Percentiles rank a stretch among this genome's conserved stretches.
These are phyloP conservation scores for Ernsta delagoae DNA, from an alignment of 2,888 invertebrate species.

Conservation along the genomic window DNA sequence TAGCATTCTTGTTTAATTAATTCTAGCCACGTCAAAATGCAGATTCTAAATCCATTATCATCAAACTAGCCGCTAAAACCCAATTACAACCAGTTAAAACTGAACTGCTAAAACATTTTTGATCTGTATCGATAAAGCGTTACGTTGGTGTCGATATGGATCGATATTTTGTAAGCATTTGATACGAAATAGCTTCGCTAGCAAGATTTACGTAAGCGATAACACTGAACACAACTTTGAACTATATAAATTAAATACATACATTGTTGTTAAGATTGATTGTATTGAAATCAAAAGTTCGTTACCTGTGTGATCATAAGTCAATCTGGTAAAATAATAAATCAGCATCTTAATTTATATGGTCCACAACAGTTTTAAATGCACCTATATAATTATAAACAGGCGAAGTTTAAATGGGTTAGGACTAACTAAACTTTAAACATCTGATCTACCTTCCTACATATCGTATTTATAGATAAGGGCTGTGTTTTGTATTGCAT, in stretches of 20 bases:
- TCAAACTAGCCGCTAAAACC: neutral
- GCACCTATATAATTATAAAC: too few relatives aligned
- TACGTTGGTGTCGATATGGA: slow-evolving; percentile 38
- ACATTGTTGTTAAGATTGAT: slow-evolving; percentile 4
- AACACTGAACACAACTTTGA: slow-evolving; percentile 14
- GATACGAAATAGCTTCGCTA: slow-evolving; percentile 45
- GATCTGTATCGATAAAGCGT: slow-evolving; percentile 36
- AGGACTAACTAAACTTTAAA: too few relatives aligned
- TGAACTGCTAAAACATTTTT: neutral
- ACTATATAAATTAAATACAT: neutral
- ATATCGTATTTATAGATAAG: too few relatives aligned
- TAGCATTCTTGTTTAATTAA: too few relatives aligned
- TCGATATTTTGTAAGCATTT: slow-evolving; percentile 38
- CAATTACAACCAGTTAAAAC: neutral
- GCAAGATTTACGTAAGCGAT: slow-evolving; percentile 48
- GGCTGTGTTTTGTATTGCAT: too few relatives aligned
- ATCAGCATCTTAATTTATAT: too few relatives aligned
- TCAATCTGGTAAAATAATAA: too few relatives aligned
- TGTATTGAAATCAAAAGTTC: neutral
- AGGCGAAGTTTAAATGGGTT: too few relatives aligned
- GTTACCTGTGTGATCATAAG: neutral
- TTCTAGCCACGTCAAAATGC: too few relatives aligned
- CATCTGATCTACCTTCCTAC: too few relatives aligned
- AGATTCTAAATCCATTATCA: neutral
- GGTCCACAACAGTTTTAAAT: too few relatives aligned